A percentile compares a stretch with the other conserved stretches of the same genome.
phyloP scores from a whole-genome alignment of 2,888 invertebrate species.

The Carterocephalus palaemon region DNA sequence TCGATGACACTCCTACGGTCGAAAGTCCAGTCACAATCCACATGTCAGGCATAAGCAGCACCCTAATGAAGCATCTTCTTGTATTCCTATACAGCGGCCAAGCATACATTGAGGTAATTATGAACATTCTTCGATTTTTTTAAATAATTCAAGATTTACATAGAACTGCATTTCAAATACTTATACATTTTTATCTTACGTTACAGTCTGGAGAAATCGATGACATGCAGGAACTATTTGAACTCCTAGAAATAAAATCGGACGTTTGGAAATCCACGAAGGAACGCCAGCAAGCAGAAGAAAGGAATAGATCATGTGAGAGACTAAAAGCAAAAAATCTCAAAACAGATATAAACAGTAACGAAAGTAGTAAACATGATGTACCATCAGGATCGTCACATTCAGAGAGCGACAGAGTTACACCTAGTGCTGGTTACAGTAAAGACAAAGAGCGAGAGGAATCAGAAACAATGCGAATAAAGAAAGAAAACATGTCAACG shows the following conservation, averaged over 20 bases:
- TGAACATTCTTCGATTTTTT: no score
- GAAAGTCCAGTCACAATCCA: conserved; percentile 88
- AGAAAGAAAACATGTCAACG: conserved; percentile 75
- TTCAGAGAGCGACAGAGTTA: conserved; percentile 71
- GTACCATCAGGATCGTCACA: conserved; percentile 73
- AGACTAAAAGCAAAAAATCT: conserved; percentile 68
- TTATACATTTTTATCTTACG: conserved; percentile 24
- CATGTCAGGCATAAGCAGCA: conserved; percentile 89
- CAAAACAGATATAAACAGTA: conserved; percentile 75
- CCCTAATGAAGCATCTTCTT: conserved; percentile 88
- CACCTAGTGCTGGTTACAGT: conserved; percentile 70
- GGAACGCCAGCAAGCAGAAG: conserved; percentile 73
- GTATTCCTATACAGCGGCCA: conserved; percentile 93
- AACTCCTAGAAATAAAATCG: conserved; percentile 90
- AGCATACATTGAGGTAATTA: conserved; percentile 85
- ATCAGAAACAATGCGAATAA: conserved; percentile 69
- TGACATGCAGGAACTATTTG: conserved; percentile 89
- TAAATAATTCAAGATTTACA: no score
- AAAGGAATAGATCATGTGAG: conserved; percentile 71
- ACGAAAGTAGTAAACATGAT: conserved; percentile 75
- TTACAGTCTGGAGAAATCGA: conserved; percentile 88
- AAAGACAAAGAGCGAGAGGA: conserved; percentile 68
- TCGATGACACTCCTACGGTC: conserved; percentile 84
- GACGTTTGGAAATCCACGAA: conserved; percentile 84
- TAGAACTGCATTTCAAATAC: neutral